Evolutionary conservation across 1,140 invertebrate genomes (phyloP), one percentile per base, ranked within the genome.

Genomic region (Himalopsyche phryganea): DNA sequence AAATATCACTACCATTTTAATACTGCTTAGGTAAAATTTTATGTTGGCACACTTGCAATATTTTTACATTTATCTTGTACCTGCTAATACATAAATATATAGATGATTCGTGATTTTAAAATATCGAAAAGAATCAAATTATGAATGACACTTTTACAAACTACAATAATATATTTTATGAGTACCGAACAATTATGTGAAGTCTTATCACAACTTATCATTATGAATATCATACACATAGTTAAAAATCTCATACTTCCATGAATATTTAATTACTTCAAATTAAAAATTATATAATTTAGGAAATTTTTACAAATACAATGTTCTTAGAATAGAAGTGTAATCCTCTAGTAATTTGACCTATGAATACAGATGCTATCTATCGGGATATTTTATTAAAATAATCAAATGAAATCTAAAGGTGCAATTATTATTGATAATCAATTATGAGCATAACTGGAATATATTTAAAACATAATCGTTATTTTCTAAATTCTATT

Each of bases 11-110:
- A 76, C 70, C 71, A 62, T 53, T 71, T 76, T 74, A 77, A 77
- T 77, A 77, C 75, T 77, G 75, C 72, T 73, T 70, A 73, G 75
- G 75, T 77, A 77, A 77, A 77, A 5, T 9, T 28, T 28, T 28
- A 28, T 73, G 71, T 75, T 77, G 73, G 75, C 75, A 77, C 73
- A 69, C 67, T 67, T 15, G 42, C 13, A 45, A 10, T 45, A 15
- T 19, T 45, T 45, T 15, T 17, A 45, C 42, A 45, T 45, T 17
- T 15, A 45, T 45, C 38, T n/a, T 13, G 4, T 40, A 40, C 38
- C n/a, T 40, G 38, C 38, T 40, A 40, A n/a, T 40, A 40, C 15
- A 40, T 15, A 40, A 13, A 13, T 40, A 40, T 40, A 40, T 40
- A 15, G 38, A 40, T 40, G 15, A 13, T 40, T 11, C 38, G 15